A percentile compares a stretch with the other conserved stretches of the same genome.
phyloP scores from a whole-genome alignment of 2,888 invertebrate species.

The Sarcophaga rosellei region DNA sequence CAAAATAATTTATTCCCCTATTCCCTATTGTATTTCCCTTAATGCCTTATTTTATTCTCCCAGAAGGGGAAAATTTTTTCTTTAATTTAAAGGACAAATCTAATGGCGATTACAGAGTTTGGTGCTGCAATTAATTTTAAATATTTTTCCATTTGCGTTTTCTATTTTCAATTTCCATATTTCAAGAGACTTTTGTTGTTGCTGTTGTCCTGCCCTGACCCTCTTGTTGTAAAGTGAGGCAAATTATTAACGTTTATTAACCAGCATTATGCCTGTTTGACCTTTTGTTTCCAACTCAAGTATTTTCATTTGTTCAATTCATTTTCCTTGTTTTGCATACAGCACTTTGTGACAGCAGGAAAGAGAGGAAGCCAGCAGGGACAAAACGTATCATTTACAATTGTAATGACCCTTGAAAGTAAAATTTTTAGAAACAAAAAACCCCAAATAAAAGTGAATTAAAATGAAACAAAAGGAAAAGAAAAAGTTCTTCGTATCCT shows the following conservation, averaged over 20 bases:
- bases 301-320: neutral
- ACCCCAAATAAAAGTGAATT: neutral
- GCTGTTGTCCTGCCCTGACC: neutral
- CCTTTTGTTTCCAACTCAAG: neutral
- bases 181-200: neutral
- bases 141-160: neutral
- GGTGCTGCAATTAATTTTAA: neutral
- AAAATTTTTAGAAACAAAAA: neutral
- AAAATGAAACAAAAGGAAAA: neutral
- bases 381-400: slow-evolving; percentile 14
- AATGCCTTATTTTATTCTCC: too few relatives aligned
- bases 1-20: too few relatives aligned
- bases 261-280: slow-evolving; percentile 16
- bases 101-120: neutral
- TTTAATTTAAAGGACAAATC: neutral
- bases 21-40: too few relatives aligned
- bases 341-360: neutral
- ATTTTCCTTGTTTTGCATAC: neutral
- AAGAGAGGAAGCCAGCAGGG: neutral
- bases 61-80: neutral
- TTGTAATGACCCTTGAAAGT: slow-evolving; percentile 35
- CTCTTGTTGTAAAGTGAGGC: neutral
- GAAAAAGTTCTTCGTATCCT: neutral
- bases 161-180: neutral
- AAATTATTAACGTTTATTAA: slow-evolving; percentile 8